Evolutionary conservation across 2,888 invertebrate genomes (phyloP).

Genomic region (Steinernema hermaphroditum): DNA sequence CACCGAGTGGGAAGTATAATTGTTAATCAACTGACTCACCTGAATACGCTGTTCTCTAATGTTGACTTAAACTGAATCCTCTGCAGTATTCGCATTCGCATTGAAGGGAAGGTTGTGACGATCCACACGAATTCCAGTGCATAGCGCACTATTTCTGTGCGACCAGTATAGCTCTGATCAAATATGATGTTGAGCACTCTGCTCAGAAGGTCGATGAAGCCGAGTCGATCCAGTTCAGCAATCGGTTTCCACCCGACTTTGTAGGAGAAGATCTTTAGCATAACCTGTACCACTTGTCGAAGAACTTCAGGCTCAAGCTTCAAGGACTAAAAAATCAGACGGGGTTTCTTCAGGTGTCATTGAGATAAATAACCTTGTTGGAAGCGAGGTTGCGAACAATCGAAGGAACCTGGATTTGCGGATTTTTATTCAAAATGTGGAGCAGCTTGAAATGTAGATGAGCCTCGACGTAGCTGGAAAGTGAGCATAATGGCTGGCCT

Average conservation of each 20-base stretch:
- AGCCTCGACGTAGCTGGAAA: conserved; percentile 80
- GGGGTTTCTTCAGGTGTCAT: no score
- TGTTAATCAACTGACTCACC: background rate
- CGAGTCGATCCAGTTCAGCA: background rate
- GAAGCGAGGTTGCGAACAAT: background rate
- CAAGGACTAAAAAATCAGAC: conserved; percentile 68
- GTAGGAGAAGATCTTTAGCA: conserved; percentile 78
- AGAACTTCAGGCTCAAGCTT: conserved; percentile 78
- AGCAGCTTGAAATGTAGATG: conserved; percentile 82
- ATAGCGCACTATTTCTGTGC: background rate
- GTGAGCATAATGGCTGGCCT: background rate
- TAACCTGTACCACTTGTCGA: conserved; percentile 81
- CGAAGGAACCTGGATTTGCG: background rate
- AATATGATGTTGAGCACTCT: background rate
- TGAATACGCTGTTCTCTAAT: background rate
- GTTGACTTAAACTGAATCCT: background rate
- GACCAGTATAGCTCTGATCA: background rate
- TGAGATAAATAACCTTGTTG: no score
- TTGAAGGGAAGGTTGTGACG: background rate
- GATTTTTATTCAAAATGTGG: conserved; percentile 71
- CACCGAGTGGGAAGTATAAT: background rate
- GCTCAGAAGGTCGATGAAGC: background rate
- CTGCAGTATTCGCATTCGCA: background rate
- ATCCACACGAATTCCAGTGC: conserved; percentile 1
- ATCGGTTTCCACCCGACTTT: conserved; percentile 70